Evolutionary conservation across 2,797 vertebrate species (phyloP).

Genomic region (Anabas testudineus): DNA sequence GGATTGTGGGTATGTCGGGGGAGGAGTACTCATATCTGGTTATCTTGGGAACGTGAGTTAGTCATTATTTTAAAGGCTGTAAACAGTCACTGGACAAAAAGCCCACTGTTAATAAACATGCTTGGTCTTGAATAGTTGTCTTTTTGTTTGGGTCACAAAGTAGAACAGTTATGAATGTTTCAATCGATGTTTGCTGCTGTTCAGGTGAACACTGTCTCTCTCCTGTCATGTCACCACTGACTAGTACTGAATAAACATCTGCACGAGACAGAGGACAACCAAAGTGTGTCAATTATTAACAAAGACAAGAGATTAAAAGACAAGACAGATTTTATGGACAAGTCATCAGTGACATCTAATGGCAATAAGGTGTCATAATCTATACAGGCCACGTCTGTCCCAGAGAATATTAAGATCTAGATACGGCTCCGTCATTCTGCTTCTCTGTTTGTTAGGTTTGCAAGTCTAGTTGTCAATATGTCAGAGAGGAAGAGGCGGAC

Average conservation of each 20-base stretch:
- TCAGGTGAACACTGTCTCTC: not conserved
- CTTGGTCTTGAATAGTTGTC: not conserved
- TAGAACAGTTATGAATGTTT: not conserved
- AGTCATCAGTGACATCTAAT: not conserved
- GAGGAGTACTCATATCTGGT: conserved; percentile 22
- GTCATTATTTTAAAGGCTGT: conserved; percentile 33
- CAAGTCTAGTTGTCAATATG: too few relatives aligned
- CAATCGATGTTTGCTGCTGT: too few relatives aligned
- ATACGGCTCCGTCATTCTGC: too few relatives aligned
- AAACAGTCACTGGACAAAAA: conserved; percentile 30
- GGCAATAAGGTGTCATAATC: too few relatives aligned
- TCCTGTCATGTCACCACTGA: not conserved
- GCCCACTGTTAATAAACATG: conserved; percentile 1
- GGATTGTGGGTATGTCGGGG: conserved; percentile 42
- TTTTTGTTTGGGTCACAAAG: not conserved
- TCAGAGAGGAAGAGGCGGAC: too few relatives aligned
- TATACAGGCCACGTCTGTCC: too few relatives aligned
- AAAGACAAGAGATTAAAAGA: not conserved
- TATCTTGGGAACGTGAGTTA: conserved; percentile 46
- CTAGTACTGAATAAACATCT: not conserved
- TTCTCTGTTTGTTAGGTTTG: too few relatives aligned
- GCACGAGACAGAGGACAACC: not conserved
- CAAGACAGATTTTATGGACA: not conserved
- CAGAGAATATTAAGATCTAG: too few relatives aligned
- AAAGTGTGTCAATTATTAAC: conserved; percentile 15